These are phyloP conservation scores for Chelonia mydas DNA, from an alignment of 2,797 vertebrate species.

Conservation along the genomic window DNA sequence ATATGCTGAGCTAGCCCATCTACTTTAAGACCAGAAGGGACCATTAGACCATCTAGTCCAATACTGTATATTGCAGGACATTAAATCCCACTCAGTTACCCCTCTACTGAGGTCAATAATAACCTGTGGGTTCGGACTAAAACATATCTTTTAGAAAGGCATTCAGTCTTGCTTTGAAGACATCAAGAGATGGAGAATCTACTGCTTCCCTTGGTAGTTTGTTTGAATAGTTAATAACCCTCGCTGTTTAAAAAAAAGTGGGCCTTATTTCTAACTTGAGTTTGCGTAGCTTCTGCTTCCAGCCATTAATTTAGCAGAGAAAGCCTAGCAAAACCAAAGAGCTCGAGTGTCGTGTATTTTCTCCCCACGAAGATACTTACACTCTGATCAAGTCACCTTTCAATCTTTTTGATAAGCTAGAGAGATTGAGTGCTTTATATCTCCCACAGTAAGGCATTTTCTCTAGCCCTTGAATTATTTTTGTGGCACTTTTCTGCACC, in stretches of 20 bases:
- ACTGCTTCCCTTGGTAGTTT: slow-evolving; percentile 35
- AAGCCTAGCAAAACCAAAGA: neutral
- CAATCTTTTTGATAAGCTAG: neutral
- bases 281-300: neutral
- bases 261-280: slow-evolving; percentile 1
- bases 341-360: neutral
- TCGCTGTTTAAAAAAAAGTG: neutral
- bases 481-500: neutral
- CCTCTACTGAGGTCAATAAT: slow-evolving; percentile 64
- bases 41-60: neutral
- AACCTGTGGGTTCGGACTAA: slow-evolving; percentile 37
- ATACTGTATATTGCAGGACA: slow-evolving; percentile 21
- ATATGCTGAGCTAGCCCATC: slow-evolving; percentile 41
- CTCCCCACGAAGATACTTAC: neutral
- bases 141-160: slow-evolving; percentile 35
- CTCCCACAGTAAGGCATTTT: neutral
- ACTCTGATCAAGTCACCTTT: neutral
- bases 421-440: neutral
- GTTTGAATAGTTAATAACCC: neutral
- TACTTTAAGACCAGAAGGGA: slow-evolving; percentile 20
- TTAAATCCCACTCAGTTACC: slow-evolving; percentile 55
- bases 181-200: neutral
- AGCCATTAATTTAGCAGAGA: fast-evolving
- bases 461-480: neutral
- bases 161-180: neutral